phyloP scores from a whole-genome alignment of 2,113 vertebrate species.

The Psophia crepitans region DNA sequence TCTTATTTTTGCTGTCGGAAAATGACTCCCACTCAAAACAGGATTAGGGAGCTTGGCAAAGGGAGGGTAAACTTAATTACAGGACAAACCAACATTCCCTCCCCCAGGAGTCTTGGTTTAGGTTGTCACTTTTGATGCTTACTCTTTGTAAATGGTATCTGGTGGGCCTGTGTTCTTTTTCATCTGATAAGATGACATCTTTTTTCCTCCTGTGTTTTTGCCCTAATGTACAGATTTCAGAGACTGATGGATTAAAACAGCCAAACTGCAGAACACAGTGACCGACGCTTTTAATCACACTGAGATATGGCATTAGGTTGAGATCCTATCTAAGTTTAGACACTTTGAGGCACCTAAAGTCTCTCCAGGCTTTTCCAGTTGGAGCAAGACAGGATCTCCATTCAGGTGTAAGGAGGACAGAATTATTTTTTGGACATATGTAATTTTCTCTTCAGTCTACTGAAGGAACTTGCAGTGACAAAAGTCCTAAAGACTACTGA shows the following conservation, averaged over 20 bases:
- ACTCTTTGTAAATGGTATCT: neutral
- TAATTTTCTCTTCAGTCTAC: neutral
- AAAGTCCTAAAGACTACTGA: neutral
- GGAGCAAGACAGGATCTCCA: neutral
- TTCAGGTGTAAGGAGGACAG: neutral
- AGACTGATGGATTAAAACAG: neutral
- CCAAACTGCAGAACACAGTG: neutral
- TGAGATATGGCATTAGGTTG: neutral
- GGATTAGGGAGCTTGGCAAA: constrained; percentile 58
- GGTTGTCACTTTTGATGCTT: constrained; percentile 5
- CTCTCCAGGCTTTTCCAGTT: neutral
- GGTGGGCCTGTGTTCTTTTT: neutral
- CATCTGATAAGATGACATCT: neutral
- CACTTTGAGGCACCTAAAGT: neutral
- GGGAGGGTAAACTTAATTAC: constrained; percentile 51
- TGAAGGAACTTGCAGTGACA: neutral
- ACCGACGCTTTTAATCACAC: neutral
- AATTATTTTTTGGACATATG: neutral
- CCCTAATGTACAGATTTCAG: neutral
- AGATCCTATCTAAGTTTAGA: neutral
- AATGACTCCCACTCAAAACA: constrained; percentile 43
- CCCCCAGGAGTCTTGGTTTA: constrained; percentile 8
- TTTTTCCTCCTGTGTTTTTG: neutral
- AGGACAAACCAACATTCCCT: constrained; percentile 45
- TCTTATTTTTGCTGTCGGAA: constrained; percentile 34